Evolutionary conservation across 2,888 invertebrate genomes (phyloP).

Genomic region (Eulithis prunata): DNA sequence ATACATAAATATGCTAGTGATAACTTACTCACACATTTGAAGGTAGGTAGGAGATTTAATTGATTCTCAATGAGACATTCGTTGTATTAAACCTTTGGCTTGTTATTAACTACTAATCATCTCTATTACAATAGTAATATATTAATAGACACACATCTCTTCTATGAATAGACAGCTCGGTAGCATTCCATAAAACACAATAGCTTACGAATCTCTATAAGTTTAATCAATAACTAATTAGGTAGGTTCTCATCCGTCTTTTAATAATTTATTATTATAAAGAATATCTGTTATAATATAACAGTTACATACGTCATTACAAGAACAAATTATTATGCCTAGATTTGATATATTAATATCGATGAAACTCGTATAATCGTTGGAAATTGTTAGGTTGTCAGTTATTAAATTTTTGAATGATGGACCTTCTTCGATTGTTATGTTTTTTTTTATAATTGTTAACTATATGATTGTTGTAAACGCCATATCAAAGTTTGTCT

Average conservation of each 20-base stretch:
- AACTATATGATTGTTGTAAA: constrained; percentile 6
- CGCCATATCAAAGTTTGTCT: constrained; percentile 20
- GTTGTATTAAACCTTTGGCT: background rate
- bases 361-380: constrained; percentile 44
- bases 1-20: too few relatives aligned
- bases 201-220: background rate
- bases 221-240: constrained; percentile 27
- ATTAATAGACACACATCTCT: too few relatives aligned
- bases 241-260: constrained; percentile 20
- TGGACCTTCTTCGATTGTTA: constrained; percentile 37
- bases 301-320: constrained; percentile 31
- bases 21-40: too few relatives aligned
- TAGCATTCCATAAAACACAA: constrained; percentile 14
- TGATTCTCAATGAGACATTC: constrained; percentile 6
- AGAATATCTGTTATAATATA: background rate
- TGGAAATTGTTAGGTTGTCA: constrained; percentile 58
- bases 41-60: background rate
- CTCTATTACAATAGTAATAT: background rate
- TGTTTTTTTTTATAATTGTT: constrained; percentile 29
- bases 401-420: constrained; percentile 34
- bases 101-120: constrained; percentile 22
- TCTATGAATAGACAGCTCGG: constrained; percentile 4
- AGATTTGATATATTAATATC: constrained; percentile 44
- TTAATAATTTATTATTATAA: background rate
- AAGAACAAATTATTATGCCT: constrained; percentile 46